phyloP scores from a whole-genome alignment of 35 echinoderm and acorn worm species.

The Patiria miniata region DNA sequence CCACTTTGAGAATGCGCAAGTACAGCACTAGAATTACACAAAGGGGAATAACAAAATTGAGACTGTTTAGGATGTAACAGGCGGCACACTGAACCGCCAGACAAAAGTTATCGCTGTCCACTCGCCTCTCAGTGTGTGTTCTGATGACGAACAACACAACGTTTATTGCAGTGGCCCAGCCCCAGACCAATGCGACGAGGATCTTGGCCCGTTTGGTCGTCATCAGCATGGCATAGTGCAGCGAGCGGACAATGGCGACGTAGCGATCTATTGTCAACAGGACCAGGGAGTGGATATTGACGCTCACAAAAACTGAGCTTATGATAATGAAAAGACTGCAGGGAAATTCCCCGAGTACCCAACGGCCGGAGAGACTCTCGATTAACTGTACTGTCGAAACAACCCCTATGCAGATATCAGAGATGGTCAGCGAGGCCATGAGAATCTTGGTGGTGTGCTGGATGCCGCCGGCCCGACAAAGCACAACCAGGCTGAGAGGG shows the following conservation, averaged over 20 bases:
- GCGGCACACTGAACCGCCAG: neutral
- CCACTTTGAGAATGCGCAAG: too few species aligned
- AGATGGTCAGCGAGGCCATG: neutral
- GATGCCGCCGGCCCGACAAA: neutral
- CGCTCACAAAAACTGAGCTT: too few species aligned
- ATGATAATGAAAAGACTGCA: neutral
- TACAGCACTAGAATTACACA: too few species aligned
- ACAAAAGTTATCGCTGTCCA: too few species aligned
- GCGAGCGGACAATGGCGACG: neutral
- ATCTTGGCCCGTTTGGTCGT: neutral
- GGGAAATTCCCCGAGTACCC: neutral
- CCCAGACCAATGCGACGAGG: neutral
- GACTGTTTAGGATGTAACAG: neutral
- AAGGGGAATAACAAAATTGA: neutral
- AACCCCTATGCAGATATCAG: neutral
- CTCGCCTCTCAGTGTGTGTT: too few species aligned
- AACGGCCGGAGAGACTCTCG: neutral
- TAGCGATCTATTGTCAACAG: constrained; percentile 8
- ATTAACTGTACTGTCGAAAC: neutral
- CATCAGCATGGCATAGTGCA: constrained; percentile 9
- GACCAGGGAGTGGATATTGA: neutral
- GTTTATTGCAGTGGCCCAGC: too few species aligned
- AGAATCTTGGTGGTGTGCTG: neutral
- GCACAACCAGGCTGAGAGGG: neutral
- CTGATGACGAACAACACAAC: neutral